phyloP scores from a whole-genome alignment of 2,113 vertebrate genomes.

The Galemys pyrenaicus region DNA sequence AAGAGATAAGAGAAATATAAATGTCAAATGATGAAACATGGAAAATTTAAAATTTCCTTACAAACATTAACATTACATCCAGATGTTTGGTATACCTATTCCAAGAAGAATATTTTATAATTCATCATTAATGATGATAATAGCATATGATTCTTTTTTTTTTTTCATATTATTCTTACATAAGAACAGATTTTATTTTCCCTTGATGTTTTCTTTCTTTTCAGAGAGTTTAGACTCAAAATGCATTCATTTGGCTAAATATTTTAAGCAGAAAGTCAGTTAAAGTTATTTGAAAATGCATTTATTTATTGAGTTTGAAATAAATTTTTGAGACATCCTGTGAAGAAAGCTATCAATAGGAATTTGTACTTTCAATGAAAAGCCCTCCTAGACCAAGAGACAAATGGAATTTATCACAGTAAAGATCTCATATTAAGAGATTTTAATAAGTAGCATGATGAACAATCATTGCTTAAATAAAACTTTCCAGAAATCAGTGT shows the following conservation, averaged over 20 bases:
- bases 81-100: slow-evolving; percentile 15
- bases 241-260: background rate
- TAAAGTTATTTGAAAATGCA: slow-evolving; percentile 9
- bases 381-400: background rate
- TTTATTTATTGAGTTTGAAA: slow-evolving; percentile 21
- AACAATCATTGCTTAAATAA: slow-evolving; percentile 28
- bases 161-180: too few relatives aligned
- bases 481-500: slow-evolving; percentile 34
- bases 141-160: slow-evolving; percentile 13
- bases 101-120: slow-evolving; percentile 21
- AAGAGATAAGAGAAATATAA: background rate
- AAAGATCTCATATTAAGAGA: background rate
- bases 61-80: background rate
- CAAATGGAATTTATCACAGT: background rate
- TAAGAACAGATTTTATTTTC: background rate
- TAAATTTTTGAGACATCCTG: background rate
- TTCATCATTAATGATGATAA: background rate
- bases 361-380: slow-evolving; percentile 2
- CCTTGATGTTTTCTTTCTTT: slow-evolving; percentile 17
- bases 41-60: background rate
- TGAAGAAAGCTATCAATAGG: background rate
- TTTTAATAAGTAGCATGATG: background rate
- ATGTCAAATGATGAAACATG: background rate
- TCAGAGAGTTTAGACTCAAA: slow-evolving; percentile 9
- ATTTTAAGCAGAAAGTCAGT: background rate